These are phyloP conservation scores for Oligia fasciuncula DNA, from an alignment of 2,888 invertebrate species.

Conservation along the genomic window DNA sequence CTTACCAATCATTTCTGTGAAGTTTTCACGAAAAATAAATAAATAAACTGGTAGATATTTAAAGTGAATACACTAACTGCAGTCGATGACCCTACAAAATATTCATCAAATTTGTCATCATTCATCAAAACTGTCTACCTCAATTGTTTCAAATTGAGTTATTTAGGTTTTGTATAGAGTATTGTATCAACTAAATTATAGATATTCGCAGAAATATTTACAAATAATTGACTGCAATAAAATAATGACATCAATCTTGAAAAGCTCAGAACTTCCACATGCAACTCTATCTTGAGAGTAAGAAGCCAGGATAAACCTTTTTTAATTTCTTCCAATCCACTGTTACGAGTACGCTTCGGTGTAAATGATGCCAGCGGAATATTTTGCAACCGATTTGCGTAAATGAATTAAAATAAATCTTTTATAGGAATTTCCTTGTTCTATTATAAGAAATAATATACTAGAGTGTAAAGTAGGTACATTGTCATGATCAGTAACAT, in stretches of 20 bases:
- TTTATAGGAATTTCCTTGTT: constrained; percentile 59
- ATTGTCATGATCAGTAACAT: not conserved
- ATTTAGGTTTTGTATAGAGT: not conserved
- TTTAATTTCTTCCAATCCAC: not conserved
- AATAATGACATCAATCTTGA: not conserved
- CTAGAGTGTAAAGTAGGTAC: not conserved
- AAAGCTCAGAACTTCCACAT: not conserved
- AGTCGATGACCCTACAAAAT: too few species aligned
- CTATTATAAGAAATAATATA: constrained; percentile 27
- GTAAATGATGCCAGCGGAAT: constrained; percentile 60
- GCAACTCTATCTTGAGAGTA: not conserved
- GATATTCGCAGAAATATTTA: not conserved
- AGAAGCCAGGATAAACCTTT: not conserved
- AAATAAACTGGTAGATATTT: too few species aligned
- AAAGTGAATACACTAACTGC: too few species aligned
- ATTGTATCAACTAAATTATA: not conserved
- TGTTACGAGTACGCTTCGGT: constrained; percentile 47
- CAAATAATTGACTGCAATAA: not conserved
- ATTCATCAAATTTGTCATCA: too few species aligned
- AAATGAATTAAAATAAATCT: constrained; percentile 61
- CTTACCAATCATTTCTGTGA: too few species aligned
- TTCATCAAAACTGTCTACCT: not conserved
- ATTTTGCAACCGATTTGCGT: constrained; percentile 63
- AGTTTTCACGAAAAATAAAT: too few species aligned
- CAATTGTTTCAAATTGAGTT: not conserved